Evolutionary conservation across 2,113 vertebrate genomes (phyloP).

Genomic region (Microcebus griseorufus): DNA sequence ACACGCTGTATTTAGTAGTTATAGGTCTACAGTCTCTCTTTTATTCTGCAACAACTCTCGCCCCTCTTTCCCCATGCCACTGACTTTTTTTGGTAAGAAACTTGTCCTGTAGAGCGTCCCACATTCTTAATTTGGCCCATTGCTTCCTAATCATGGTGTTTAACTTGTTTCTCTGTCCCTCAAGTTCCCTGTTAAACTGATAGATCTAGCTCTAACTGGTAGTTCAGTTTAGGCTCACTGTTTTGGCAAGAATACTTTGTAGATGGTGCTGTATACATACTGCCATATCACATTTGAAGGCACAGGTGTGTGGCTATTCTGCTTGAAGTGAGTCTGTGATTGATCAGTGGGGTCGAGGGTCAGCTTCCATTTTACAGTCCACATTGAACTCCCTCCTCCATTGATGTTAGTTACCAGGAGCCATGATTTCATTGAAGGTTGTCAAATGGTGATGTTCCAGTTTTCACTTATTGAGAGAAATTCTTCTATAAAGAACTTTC

Average conservation of each 20-base stretch:
- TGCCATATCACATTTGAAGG: accelerated
- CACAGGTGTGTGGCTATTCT: neutral
- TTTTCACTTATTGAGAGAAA: neutral
- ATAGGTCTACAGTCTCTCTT: neutral
- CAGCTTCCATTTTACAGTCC: neutral
- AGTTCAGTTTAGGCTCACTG: neutral
- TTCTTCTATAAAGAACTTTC: neutral
- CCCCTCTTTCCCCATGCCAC: no score
- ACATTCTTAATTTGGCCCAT: neutral
- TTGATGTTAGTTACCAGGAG: neutral
- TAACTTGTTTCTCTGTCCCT: neutral
- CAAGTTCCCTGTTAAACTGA: neutral
- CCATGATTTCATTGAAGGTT: neutral
- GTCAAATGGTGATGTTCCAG: neutral
- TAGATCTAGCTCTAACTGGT: neutral
- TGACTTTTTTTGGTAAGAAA: neutral
- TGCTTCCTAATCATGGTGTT: neutral
- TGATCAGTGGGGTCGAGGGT: neutral
- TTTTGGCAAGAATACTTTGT: neutral
- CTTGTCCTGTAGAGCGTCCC: neutral
- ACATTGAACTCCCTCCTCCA: neutral
- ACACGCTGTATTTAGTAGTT: neutral
- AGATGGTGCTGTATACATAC: no score
- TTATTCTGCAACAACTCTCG: neutral
- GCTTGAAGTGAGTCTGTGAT: neutral